Base-by-base conservation (phyloP, 2,797 vertebrate genomes). In the Eutrigla gurnardus region DNA sequence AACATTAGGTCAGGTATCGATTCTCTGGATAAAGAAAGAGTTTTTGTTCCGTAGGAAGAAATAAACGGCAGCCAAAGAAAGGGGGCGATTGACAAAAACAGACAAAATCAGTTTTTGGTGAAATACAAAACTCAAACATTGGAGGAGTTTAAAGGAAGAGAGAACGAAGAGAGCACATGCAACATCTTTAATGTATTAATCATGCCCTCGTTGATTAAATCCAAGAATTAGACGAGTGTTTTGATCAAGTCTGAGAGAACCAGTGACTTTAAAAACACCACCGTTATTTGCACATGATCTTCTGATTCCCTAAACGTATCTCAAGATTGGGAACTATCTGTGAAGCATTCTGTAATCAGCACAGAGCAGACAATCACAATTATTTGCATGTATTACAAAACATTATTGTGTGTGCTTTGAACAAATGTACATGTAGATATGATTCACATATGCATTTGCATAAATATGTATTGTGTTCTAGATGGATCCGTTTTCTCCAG, bases 401-500 rank as follows among this genome's bases (percentile, higher is more conserved):
- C 60, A 37, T 13, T 25, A 25, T 39, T 10, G 40, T 25, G 12
- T 53, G 42, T 68, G 7, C 43, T 17, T 43, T 11, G 17, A 69
- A 36, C 15, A 47, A 36, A 70, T 66, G 40, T 69, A 37, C 46
- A 68, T 47, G 39, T 43, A 59, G 32, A 39, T 49, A 13, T n/a
- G 14, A 37, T 64, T 55, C 37, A 46, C 25, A 55, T 57, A 37
- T 49, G 3, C 6, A 67, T 67, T 55, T 7, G 12, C 43, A 60
- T 59, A 18, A 39, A 60, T 47, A 75, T 61, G 18, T 18, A 67
- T 54, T 43, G 45, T 65, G 43, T 49, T 18, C 35, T n/a, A 12
- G 4, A 49, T 49, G 25, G 32, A 65, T 42, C 14, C 0, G 8
- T 25, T 65, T 73, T 58, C 18, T 18, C 8, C 6, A 32, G 14